These are phyloP conservation scores for Chauna torquata DNA, from an alignment of 2,113 vertebrate species.

Conservation along the genomic window DNA sequence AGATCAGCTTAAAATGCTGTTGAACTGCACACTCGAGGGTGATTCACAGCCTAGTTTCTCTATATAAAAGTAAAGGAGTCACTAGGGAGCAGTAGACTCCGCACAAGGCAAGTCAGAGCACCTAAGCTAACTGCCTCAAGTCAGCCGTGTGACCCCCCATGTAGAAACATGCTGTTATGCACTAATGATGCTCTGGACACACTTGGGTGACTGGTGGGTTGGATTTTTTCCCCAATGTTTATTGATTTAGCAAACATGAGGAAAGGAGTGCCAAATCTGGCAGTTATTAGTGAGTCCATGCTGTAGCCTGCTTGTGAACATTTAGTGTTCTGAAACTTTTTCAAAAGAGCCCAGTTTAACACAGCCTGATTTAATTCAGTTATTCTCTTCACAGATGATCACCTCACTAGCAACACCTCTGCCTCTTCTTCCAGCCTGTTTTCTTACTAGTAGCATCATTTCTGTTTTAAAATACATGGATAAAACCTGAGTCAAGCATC, in stretches of 20 bases:
- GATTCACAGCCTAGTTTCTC: slow-evolving; percentile 34
- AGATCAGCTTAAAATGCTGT: slow-evolving; percentile 24
- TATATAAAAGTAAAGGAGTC: slow-evolving; percentile 51
- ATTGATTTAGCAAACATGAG: slow-evolving; percentile 30
- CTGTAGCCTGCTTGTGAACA: neutral
- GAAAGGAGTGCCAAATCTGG: slow-evolving; percentile 32
- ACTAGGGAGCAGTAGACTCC: slow-evolving; percentile 24
- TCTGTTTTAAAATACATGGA: neutral
- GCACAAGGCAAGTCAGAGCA: neutral
- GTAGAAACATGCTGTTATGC: neutral
- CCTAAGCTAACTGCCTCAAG: neutral
- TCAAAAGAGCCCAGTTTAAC: neutral
- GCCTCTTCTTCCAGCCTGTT: neutral
- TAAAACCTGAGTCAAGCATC: neutral
- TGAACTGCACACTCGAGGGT: slow-evolving; percentile 28
- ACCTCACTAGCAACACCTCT: neutral
- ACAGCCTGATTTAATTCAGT: neutral
- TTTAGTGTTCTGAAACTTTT: neutral
- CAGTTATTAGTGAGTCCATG: slow-evolving; percentile 31
- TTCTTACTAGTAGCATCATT: neutral
- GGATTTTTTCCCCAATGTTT: neutral
- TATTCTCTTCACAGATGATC: neutral
- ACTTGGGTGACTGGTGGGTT: neutral
- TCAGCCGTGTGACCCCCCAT: slow-evolving; percentile 19
- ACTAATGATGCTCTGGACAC: slow-evolving; percentile 7